These are phyloP conservation scores for Alexandromys fortis DNA, from an alignment of 2,113 vertebrate genomes.

Conservation along the genomic window DNA sequence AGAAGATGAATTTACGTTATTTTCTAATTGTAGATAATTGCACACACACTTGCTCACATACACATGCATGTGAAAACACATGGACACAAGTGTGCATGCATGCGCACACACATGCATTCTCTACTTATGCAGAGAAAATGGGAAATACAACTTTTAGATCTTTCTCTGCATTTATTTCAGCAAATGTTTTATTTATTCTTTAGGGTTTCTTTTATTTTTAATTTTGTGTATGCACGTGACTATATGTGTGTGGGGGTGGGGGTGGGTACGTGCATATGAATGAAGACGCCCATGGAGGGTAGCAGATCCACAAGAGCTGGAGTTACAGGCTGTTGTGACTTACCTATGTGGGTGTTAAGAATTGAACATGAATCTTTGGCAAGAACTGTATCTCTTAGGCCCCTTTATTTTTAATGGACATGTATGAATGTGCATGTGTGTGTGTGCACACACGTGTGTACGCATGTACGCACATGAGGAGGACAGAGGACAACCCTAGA, in stretches of 20 bases:
- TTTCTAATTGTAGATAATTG: slow-evolving; percentile 18
- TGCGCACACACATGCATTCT: neutral
- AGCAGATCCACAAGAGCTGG: neutral
- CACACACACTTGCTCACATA: neutral
- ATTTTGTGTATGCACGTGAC: neutral
- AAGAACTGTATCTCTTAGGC: neutral
- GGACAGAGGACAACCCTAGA: neutral
- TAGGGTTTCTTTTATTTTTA: neutral
- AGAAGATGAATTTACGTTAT: neutral
- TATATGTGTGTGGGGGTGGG: no score
- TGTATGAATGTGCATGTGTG: neutral
- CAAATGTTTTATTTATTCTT: neutral
- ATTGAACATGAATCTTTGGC: neutral
- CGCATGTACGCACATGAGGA: neutral
- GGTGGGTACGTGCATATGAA: no score
- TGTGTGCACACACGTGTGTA: no score
- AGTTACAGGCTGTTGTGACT: neutral
- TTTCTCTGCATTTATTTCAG: neutral
- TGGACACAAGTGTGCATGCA: no score
- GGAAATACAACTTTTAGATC: neutral
- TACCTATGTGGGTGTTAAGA: no score
- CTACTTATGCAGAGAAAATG: neutral
- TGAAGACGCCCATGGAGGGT: neutral
- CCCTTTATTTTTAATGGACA: neutral
- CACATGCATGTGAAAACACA: neutral